Evolutionary conservation across 2,888 invertebrate genomes (phyloP).

Genomic region (Diaperis boleti): DNA sequence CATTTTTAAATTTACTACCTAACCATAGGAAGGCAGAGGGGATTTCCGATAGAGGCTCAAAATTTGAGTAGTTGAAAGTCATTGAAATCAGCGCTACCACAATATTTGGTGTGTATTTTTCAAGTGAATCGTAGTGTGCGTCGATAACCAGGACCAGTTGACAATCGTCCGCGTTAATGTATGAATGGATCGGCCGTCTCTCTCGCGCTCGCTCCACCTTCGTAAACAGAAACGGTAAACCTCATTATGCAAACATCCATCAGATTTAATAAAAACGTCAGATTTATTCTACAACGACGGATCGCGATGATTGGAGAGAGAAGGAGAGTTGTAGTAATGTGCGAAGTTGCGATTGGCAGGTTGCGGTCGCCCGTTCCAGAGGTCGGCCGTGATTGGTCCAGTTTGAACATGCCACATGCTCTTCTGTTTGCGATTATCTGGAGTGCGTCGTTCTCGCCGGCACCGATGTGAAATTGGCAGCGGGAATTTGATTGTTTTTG

Average conservation of each 20-base stretch:
- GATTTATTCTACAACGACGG: neutral
- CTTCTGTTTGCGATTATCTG: neutral
- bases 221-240: no score
- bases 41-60: no score
- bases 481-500: neutral
- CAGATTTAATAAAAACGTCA: neutral
- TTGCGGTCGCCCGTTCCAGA: neutral
- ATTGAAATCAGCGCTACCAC: no score
- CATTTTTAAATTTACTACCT: no score
- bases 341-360: conserved; percentile 2
- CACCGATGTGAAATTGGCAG: neutral
- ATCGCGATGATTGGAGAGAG: neutral
- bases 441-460: neutral
- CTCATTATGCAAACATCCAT: neutral
- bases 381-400: conserved; percentile 14
- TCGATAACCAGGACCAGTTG: no score
- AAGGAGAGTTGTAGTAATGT: conserved; percentile 7
- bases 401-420: conserved; percentile 33
- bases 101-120: no score
- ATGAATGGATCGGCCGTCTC: no score
- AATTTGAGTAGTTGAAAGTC: no score
- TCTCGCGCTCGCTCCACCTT: no score
- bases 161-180: no score
- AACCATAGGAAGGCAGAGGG: no score
- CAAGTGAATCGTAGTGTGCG: no score